Evolutionary conservation across 30 jellyfish, hydroid and myxozoan species (phyloP), one percentile per base, ranked within the genome.

Genomic region (Pseudorhiza aurosa): DNA sequence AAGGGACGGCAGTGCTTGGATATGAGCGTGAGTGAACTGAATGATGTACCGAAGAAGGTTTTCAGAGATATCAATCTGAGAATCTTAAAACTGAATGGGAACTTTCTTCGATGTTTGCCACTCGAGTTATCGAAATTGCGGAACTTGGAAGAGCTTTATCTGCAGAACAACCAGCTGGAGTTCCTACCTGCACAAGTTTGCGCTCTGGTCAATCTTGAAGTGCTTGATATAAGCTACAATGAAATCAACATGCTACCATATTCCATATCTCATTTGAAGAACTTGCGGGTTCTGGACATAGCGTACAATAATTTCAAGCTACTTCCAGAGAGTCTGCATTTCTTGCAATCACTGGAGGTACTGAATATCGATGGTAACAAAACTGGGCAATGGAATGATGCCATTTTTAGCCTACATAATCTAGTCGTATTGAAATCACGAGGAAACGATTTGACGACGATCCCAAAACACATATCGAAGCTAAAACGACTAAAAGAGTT

Each of bases 131-230:
- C 82, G 10, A 56, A 67, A 56, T 60, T 82, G 31, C 67, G 82
- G 19, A 45, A 82, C 15, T 67, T 82, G 12, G 87, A 82, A 58
- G 94, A 82, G 53, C 72, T 82, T 4, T 58, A 82, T 29, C 47
- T 65, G 19, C 94, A 82, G 35, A 82, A 82, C 74, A 82, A 82
- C 82, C 40, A 82, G 8, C 81, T 82, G 2, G 82, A 58, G 31
- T 82, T 82, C 35, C 81, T 82, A 7, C 94, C 94, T 15, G 94
- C 94, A 0, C 94, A 82, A 82, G 74, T 82, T 0, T 82, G 94
- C 29, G 94, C 73, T 6, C 25, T 82, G 43, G 63, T 58, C 1
- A 68, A 71, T 11, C 59, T 82, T 35, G 81, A 69, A 56, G 85
- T 70, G 35, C 87, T 82, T 10, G 87, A 82, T 58, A 43, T 82